phyloP scores from a whole-genome alignment of 2,113 vertebrate species.

The Phylloscopus trochiloides region DNA sequence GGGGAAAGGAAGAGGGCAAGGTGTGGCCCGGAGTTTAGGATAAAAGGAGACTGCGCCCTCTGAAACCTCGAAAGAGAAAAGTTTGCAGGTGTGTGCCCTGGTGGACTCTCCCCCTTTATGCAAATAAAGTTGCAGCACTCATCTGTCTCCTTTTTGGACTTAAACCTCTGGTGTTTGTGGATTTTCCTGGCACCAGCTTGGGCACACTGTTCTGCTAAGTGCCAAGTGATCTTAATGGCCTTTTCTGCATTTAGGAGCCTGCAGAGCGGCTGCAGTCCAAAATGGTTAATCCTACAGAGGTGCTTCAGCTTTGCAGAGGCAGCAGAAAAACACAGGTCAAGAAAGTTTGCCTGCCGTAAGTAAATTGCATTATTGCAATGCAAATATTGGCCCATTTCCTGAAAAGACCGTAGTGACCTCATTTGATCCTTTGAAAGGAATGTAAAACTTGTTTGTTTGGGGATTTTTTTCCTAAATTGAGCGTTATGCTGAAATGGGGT shows the following conservation, averaged over 20 bases:
- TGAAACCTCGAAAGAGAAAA: accelerated
- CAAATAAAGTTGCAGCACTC: accelerated
- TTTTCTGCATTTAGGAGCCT: background rate
- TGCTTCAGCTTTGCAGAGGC: background rate
- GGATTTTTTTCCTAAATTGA: background rate
- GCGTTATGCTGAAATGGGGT: background rate
- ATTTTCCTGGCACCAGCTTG: background rate
- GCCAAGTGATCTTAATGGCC: background rate
- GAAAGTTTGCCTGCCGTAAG: background rate
- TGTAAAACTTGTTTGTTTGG: background rate
- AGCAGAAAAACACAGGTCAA: background rate
- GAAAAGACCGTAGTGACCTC: background rate
- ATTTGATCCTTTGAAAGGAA: background rate
- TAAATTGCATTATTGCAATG: background rate
- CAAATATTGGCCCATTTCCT: background rate
- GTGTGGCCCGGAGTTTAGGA: accelerated
- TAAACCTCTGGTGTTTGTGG: background rate
- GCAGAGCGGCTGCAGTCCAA: background rate
- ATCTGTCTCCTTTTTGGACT: background rate
- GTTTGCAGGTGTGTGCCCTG: accelerated
- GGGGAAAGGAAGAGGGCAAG: background rate
- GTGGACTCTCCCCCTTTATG: background rate
- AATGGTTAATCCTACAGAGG: background rate
- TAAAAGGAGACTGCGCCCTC: accelerated
- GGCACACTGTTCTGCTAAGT: background rate